Conservation (phyloP, 2,797 vertebrate genomes). For the Xiphophorus birchmanni region DNA sequence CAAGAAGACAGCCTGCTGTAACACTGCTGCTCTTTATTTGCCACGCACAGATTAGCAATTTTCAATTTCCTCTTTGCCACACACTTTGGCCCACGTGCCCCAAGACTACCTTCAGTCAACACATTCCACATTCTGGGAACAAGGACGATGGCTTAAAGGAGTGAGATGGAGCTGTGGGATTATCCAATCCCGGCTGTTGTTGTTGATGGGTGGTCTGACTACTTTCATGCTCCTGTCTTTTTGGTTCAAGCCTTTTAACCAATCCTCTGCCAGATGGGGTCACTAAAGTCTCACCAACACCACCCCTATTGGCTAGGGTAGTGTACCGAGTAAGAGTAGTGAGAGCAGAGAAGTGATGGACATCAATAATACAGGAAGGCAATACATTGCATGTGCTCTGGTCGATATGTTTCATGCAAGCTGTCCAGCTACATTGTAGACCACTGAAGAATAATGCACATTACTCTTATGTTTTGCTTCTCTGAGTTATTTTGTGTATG, state of each 20-base stretch:
- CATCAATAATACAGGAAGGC: slow-evolving; percentile 38
- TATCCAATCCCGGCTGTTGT: slow-evolving; percentile 63
- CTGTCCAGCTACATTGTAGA: slow-evolving; percentile 51
- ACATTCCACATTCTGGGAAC: slow-evolving; percentile 48
- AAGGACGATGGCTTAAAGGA: slow-evolving; percentile 55
- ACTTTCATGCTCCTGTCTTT: slow-evolving; percentile 24
- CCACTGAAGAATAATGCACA: slow-evolving; percentile 54
- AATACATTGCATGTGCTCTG: slow-evolving; percentile 28
- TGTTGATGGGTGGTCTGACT: slow-evolving; percentile 68
- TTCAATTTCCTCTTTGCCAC: slow-evolving; percentile 65
- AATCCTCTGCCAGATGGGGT: slow-evolving; percentile 79
- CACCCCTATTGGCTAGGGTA: slow-evolving; percentile 60
- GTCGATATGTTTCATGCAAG: slow-evolving; percentile 45
- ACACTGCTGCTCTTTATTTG: slow-evolving; percentile 64
- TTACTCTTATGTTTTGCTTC: slow-evolving; percentile 48
- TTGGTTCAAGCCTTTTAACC: slow-evolving; percentile 47
- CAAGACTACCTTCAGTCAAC: slow-evolving; percentile 46
- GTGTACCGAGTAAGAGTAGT: slow-evolving; percentile 22
- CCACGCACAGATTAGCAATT: slow-evolving; percentile 68
- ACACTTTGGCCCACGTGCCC: slow-evolving; percentile 52
- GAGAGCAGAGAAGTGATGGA: slow-evolving; percentile 45
- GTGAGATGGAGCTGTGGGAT: slow-evolving; percentile 20
- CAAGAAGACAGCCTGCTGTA: slow-evolving; percentile 61
- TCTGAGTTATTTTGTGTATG: slow-evolving; percentile 20
- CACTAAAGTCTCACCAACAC: slow-evolving; percentile 71